Evolutionary conservation across 2,797 vertebrate genomes (phyloP), one percentile per base, ranked within the genome.

Genomic region (Halcyon chelicuti): DNA sequence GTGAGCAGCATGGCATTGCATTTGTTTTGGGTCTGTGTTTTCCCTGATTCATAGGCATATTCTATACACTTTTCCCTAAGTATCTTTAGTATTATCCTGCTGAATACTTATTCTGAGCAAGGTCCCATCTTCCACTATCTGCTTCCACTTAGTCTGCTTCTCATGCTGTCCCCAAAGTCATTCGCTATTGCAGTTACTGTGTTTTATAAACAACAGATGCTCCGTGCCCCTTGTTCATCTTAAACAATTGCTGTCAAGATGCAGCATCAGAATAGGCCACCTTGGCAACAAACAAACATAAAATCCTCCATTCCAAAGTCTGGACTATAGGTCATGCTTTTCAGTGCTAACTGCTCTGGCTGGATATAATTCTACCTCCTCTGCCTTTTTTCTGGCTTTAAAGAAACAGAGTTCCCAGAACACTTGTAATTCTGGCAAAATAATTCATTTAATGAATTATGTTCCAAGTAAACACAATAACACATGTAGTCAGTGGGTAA

Each of bases 241-340:
- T 88, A 80, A 96, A 93, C 76, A 89, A 90, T 62, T 88, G 49
- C 51, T 94, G 78, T 91, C 61, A 83, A 94, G 84, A 73, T 47
- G 49, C 29, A 71, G 57, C 44, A 79, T 63, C 74, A 79, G 31
- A 93, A 83, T 40, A 85, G 20, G 65, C 62, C 70, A 77, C 81
- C 40, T 78, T 72, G 72, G 75, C 75, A 94, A 74, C 37, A 93
- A 74, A 67, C 8, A 92, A 67, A 35, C 35, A 61, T 73, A 88
- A 91, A 92, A 91, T 65, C 44, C 13, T 5, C 8, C 22, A 46
- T 67, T 88, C 23, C 49, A 68, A 40, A 71, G 23, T 67, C 65
- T 68, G 26, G 49, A 29, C 16, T 71, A 58, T 37, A 63, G 47
- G 61, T 75, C 49, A 75, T 61, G 26, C 5, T 68, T 88, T 90